Percentiles rank a stretch among this genome's conserved stretches.
phyloP scores from a whole-genome alignment of 1,140 invertebrate genomes.

The Frieseomelitta varia region DNA sequence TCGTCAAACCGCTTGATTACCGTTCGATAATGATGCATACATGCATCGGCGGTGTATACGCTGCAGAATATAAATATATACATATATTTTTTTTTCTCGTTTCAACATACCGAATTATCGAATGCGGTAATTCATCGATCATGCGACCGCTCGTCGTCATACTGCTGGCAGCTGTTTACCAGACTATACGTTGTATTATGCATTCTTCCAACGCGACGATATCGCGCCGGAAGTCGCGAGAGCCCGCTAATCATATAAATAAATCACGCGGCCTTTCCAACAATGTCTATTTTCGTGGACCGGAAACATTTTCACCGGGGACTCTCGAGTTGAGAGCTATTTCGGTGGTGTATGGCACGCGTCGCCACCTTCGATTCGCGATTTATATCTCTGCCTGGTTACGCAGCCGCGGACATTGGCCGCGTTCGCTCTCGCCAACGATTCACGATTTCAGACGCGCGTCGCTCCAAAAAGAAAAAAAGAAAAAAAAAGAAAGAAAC shows the following conservation, averaged over 20 bases:
- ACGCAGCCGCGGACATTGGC: background rate
- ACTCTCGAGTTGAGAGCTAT: conserved; percentile 1
- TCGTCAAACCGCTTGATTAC: no score
- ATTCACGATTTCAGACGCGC: background rate
- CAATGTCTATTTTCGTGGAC: conserved; percentile 19
- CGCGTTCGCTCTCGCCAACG: background rate
- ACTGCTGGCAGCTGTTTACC: conserved; percentile 13
- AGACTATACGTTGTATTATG: background rate
- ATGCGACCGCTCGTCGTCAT: background rate
- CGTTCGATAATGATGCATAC: background rate
- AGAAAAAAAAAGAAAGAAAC: no score
- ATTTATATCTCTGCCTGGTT: conserved; percentile 3
- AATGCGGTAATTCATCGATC: background rate
- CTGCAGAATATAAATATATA: background rate
- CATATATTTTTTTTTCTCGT: background rate
- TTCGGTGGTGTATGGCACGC: conserved; percentile 2
- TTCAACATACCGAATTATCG: no score
- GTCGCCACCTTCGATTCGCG: conserved; percentile 2
- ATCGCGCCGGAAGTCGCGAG: background rate
- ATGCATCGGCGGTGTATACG: no score
- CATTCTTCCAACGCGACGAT: background rate
- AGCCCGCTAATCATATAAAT: conserved; percentile 34
- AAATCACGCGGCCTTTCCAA: conserved; percentile 21
- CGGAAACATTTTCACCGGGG: conserved; percentile 8
- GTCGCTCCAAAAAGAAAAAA: no score